Evolutionary conservation across 1,140 invertebrate genomes (phyloP), one percentile per base, ranked within the genome.

Genomic region (Theocolax elegans): DNA sequence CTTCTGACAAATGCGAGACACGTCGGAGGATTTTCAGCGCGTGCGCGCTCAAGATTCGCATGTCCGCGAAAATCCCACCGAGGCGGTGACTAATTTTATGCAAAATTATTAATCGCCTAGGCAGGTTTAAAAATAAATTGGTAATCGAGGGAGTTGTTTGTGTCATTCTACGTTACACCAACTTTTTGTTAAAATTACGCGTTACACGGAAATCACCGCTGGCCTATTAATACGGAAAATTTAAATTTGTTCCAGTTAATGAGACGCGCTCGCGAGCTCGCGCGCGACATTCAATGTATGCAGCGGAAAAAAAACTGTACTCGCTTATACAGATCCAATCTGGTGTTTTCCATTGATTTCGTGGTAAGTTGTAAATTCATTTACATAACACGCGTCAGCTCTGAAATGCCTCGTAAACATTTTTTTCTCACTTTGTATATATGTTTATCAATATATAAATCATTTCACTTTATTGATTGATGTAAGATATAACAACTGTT

Each of bases 1-100:
- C 71, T 53, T 44, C 69, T 75, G 75, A 79, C 75, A 77, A 77
- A 77, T 77, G 75, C 73, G 71, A 68, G 69, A 78, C 73, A 74
- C 70, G 72, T 65, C 53, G 64, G 62, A n/a, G 68, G 54, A 75
- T 72, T 77, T 78, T 71, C 23, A 38, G 44, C 8, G 21, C 44
- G 35, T 25, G 6, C 54, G 51, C 51, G 40, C n/a, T n/a, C n/a
- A n/a, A 25, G 44, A 12, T 19, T 12, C 10, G 29, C 17, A 27
- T 38, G 35, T 38, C 23, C 49, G 48, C 31, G 31, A 49, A 64
- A 65, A 65, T 53, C 62, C 49, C 49, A 53, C 49, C 29, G 35
- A 53, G 48, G 35, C 29, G 38, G 4, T n/a, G 19, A 66, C 65
- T 67, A 67, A 67, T 67, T 58, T 67, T 59, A 59, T 59, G 65